These are phyloP conservation scores for Drosophila arawakana DNA, from an alignment of 1,140 invertebrate genomes.

Conservation along the genomic window DNA sequence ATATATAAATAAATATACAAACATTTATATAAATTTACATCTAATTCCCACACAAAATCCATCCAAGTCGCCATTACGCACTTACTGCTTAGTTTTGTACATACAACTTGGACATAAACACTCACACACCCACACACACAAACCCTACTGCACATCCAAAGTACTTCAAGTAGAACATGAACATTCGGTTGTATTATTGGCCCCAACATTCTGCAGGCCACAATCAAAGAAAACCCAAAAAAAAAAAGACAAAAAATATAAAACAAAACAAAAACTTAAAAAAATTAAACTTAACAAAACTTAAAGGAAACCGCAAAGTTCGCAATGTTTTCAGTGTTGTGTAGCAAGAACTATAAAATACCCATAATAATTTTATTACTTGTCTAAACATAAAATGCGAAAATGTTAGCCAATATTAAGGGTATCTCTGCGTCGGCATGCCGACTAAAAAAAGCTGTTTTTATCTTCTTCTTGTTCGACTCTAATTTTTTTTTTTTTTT, in stretches of 20 bases:
- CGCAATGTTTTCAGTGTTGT: constrained; percentile 45
- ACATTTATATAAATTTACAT: constrained; percentile 6
- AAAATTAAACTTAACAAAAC: constrained; percentile 12
- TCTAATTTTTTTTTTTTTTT: constrained; percentile 20
- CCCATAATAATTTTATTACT: no score
- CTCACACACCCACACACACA: constrained; percentile 8
- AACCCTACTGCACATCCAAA: constrained; percentile 12
- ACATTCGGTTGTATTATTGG: constrained; percentile 55
- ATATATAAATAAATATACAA: constrained; percentile 8
- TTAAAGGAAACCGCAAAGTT: constrained; percentile 22
- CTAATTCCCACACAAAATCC: constrained; percentile 22
- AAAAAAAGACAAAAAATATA: constrained; percentile 15
- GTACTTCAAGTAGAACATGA: constrained; percentile 45
- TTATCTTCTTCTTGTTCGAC: constrained; percentile 12
- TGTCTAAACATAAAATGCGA: no score
- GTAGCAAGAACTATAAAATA: constrained; percentile 24
- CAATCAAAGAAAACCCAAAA: constrained; percentile 43
- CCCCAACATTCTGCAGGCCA: constrained; percentile 31
- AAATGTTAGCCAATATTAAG: neutral
- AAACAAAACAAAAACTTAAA: neutral
- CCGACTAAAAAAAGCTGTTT: neutral
- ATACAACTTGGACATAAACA: constrained; percentile 28
- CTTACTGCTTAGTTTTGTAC: constrained; percentile 49
- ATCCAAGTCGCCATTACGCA: constrained; percentile 49
- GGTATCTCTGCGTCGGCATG: constrained; percentile 2